Base-by-base conservation (phyloP, 2,888 invertebrate genomes). In the Volucella inflata region DNA sequence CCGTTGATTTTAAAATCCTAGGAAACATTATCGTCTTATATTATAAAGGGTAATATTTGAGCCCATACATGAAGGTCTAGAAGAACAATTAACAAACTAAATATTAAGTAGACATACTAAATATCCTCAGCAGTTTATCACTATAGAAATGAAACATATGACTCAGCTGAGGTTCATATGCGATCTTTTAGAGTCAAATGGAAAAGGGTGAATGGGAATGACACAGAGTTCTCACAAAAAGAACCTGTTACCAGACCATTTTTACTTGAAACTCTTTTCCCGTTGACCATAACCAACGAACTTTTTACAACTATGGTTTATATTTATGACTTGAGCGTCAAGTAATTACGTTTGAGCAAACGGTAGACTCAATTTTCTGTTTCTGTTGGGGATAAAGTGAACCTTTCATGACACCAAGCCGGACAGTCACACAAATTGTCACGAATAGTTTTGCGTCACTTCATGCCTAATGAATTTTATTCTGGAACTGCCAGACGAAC, bases 391-490 rank as follows among this genome's bases (percentile, higher is more conserved):
- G 36, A 60, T 21, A 62, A 59, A 46, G 21, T 16, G 55, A 57
- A 57, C 65, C 71, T 76, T 70, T 65, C 71, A 74, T 48, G 68
- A 57, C 53, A 57, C 46, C 48, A 48, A 64, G 65, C 65, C 74
- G 57, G 55, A 50, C 51, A 60, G 9, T 30, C 11, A 38, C 62
- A 64, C 44, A 30, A 30, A 6, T 30, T 30, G 30, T 21, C 46
- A 30, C 10, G 70, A 77, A 70, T 46, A 36, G 67, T 77, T 77
- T 42, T 60, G 71, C 77, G 48, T 72, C 55, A 60, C 72, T 72
- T 67, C 53, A 10, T 65, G 30, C 62, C 42, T 38, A 78, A 77
- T 68, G 67, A 72, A 72, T 30, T 72, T 57, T 44, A 62, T 57
- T 78, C 78, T 72, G 78, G 71, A 78, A 77, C 38, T 46, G 17